Conservation (phyloP, 2,797 vertebrate genomes). For the Sandelia bainsii region DNA sequence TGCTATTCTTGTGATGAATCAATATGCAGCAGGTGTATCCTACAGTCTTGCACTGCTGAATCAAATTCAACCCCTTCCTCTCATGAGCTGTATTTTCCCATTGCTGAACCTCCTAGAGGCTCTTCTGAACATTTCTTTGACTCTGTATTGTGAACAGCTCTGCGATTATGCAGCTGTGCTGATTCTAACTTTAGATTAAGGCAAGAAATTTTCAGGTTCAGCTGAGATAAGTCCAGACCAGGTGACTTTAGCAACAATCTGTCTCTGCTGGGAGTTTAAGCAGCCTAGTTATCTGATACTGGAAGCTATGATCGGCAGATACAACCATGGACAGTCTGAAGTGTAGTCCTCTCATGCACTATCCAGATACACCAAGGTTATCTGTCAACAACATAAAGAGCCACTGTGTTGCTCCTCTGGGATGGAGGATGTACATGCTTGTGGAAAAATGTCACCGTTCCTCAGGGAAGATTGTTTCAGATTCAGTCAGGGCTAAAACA, state of each 20-base stretch:
- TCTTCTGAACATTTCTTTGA: slow-evolving; percentile 40
- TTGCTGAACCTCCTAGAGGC: slow-evolving; percentile 40
- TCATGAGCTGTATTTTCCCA: slow-evolving; percentile 45
- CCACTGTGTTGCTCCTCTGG: slow-evolving; percentile 27
- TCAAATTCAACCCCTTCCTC: slow-evolving; percentile 46
- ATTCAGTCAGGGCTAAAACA: slow-evolving; percentile 20
- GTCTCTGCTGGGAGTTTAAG: slow-evolving; percentile 54
- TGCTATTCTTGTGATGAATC: slow-evolving; percentile 29
- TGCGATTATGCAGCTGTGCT: slow-evolving; percentile 44
- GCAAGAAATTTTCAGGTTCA: slow-evolving; percentile 53
- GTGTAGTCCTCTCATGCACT: slow-evolving; percentile 46
- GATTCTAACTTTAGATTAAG: slow-evolving; percentile 68
- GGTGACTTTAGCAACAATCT: slow-evolving; percentile 59
- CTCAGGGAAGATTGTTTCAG: slow-evolving; percentile 19
- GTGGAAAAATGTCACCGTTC: slow-evolving; percentile 30
- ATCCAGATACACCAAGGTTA: slow-evolving; percentile 60
- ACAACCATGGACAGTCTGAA: slow-evolving; percentile 46
- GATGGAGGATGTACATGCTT: slow-evolving; percentile 3
- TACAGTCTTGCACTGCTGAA: slow-evolving; percentile 34
- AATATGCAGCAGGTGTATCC: slow-evolving; percentile 33
- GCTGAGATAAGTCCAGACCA: slow-evolving; percentile 60
- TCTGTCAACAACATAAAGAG: slow-evolving; percentile 60
- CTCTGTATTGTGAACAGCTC: slow-evolving; percentile 38
- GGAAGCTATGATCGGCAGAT: slow-evolving; percentile 66
- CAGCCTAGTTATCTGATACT: slow-evolving; percentile 72